A percentile compares a stretch with the other conserved stretches of the same genome.
phyloP scores from a whole-genome alignment of 2,797 vertebrate genomes.

The Taeniopygia guttata region DNA sequence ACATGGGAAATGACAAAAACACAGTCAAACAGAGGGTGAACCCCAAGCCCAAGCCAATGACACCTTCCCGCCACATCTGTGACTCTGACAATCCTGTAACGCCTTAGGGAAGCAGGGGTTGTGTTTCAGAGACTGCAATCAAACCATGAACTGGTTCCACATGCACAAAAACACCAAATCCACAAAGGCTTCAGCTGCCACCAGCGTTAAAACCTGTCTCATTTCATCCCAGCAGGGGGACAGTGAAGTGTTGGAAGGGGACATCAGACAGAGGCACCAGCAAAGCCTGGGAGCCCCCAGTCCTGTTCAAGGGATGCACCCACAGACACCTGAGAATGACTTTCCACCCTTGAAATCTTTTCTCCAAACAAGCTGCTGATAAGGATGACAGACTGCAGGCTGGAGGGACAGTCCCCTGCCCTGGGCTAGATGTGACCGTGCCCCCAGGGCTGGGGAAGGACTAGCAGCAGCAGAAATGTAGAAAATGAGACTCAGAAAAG shows the following conservation, averaged over 20 bases:
- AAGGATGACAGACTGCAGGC: background rate
- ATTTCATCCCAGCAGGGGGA: background rate
- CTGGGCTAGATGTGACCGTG: background rate
- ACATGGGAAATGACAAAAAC: rapidly evolving
- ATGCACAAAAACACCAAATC: background rate
- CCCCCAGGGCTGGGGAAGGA: background rate
- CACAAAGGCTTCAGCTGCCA: background rate
- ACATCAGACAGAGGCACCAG: background rate
- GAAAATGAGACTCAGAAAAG: background rate
- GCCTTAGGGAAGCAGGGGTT: rapidly evolving
- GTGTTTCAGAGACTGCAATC: rapidly evolving
- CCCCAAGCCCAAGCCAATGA: rapidly evolving
- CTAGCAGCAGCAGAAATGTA: background rate
- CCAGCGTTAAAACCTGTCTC: background rate
- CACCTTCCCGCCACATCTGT: rapidly evolving
- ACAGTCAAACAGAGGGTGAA: rapidly evolving
- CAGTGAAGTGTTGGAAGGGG: background rate
- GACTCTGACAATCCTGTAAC: background rate
- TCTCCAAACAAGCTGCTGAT: background rate
- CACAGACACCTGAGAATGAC: background rate
- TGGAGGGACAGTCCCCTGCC: background rate
- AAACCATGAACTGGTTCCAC: background rate
- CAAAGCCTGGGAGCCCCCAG: background rate
- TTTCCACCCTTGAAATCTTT: background rate
- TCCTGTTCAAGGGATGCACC: background rate